These are phyloP conservation scores for Boulengeromyrus knoepffleri DNA, from an alignment of 2,113 vertebrate species.

Conservation along the genomic window DNA sequence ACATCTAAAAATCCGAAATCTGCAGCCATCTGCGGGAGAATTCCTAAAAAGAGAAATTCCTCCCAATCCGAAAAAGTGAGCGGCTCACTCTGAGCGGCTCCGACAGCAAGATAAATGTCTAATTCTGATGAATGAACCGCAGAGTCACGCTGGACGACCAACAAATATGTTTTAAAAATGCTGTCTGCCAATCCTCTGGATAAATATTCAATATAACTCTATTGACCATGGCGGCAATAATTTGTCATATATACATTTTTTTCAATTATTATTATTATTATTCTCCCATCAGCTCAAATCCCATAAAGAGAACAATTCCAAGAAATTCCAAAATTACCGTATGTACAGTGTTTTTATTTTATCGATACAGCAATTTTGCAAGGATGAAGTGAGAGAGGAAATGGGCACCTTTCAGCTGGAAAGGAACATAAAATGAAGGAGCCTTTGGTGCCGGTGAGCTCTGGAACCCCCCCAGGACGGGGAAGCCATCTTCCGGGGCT, in stretches of 20 bases:
- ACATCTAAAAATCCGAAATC: background rate
- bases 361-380: background rate
- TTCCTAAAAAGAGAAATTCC: background rate
- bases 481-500: conserved; percentile 43
- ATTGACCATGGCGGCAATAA: background rate
- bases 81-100: background rate
- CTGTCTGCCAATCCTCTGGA: background rate
- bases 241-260: background rate
- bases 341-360: background rate
- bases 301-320: background rate
- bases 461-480: conserved; percentile 34
- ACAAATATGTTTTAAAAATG: background rate
- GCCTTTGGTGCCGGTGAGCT: conserved; percentile 34
- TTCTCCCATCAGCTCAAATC: background rate
- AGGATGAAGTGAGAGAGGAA: background rate
- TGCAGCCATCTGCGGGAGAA: background rate
- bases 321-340: background rate
- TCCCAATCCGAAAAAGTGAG: background rate
- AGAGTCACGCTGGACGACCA: background rate
- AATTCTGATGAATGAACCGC: background rate
- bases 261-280: background rate
- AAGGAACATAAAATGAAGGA: conserved; percentile 36
- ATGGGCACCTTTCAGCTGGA: background rate
- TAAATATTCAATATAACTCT: background rate
- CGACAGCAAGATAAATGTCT: background rate